Evolutionary conservation across 1,140 invertebrate genomes (phyloP), one percentile per base, ranked within the genome.

Genomic region (Ylistrum balloti): DNA sequence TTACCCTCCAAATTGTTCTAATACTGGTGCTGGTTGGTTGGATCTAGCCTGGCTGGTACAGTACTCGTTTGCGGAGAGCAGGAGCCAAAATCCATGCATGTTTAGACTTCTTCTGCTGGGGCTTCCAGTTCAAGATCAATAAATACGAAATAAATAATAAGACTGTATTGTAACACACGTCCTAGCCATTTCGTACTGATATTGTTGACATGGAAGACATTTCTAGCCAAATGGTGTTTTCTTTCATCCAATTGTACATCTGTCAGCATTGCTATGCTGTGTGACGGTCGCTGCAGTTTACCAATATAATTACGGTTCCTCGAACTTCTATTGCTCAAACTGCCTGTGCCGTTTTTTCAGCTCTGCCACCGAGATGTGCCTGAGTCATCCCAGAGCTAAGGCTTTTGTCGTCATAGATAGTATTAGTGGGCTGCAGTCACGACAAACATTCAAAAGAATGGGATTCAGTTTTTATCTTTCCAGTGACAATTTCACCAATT

Each of bases 221-320:
- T 74, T 74, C 28, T 74, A 74, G 56, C 56, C 56, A n/a, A 74
- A 74, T 74, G 56, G n/a, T 74, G 56, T 74, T n/a, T 22, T 74
- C 56, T 28, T 74, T n/a, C 56, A 74, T 74, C 56, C n/a, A 74
- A 74, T 74, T 74, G 56, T 74, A 74, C 56, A 74, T 74, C 56
- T 74, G 56, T 74, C 56, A 74, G 56, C 56, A 74, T 74, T 5
- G 56, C 56, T 74, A n/a, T 74, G 56, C 56, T 74, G 56, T 74
- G 56, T 74, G 56, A 74, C 56, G n/a, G 56, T 74, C 56, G 56
- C 56, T 28, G 56, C 56, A 74, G 56, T 74, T 74, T 74, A 74
- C 56, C 56, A 74, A 74, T 74, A 74, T 74, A 74, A 74, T 74
- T 74, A 74, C 56, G 56, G 56, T 74, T 74, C 56, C 56, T 74